A percentile compares a stretch with the other conserved stretches of the same genome.
Conservation (phyloP, 2,113 vertebrate genomes). For the Pomatostomus ruficeps region DNA sequence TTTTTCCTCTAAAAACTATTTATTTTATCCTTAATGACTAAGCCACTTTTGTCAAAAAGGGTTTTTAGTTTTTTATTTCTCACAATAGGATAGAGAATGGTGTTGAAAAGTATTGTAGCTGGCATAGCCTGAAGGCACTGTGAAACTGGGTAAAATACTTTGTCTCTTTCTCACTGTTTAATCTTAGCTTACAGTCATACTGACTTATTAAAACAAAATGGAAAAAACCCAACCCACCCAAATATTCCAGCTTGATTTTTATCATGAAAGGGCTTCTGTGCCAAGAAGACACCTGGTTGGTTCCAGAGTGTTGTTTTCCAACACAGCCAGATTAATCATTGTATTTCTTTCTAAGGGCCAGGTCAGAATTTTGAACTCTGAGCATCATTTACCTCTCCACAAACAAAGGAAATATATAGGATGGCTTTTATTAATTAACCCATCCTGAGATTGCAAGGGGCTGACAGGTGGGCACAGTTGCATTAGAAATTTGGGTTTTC, state of each 20-base stretch:
- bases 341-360: neutral
- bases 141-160: neutral
- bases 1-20: neutral
- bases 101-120: conserved; percentile 48
- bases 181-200: conserved; percentile 10
- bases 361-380: neutral
- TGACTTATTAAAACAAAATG: conserved; percentile 10
- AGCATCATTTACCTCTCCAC: neutral
- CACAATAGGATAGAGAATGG: neutral
- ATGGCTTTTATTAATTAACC: neutral
- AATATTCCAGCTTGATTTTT: conserved; percentile 50
- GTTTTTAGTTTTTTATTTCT: neutral
- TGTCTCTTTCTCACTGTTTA: neutral
- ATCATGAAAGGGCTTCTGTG: neutral
- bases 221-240: conserved; percentile 11
- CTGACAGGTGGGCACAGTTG: neutral
- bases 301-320: neutral
- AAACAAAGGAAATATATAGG: neutral
- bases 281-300: conserved; percentile 24
- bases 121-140: neutral
- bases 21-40: neutral
- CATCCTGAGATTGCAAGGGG: neutral
- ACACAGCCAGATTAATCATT: neutral
- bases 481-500: neutral
- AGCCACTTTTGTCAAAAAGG: neutral